Evolutionary conservation across 2,888 invertebrate species (phyloP).

Genomic region (Lysandra bellargus): DNA sequence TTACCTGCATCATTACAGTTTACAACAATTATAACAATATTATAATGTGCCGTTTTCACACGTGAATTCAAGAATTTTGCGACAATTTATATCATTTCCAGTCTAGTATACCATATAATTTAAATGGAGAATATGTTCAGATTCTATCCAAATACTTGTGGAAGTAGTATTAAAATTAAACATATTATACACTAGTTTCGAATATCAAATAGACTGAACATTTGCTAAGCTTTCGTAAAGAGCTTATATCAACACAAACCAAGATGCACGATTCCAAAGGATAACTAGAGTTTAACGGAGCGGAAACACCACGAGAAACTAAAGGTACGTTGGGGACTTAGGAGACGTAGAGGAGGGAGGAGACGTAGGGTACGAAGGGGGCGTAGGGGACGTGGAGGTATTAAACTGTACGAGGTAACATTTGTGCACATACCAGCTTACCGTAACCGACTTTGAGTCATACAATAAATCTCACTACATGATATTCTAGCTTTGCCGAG

Average conservation of each 20-base stretch:
- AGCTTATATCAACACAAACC: constrained; percentile 8
- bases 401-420: constrained; percentile 53
- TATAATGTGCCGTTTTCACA: background rate
- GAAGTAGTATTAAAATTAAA: background rate
- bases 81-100: background rate
- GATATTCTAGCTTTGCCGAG: background rate
- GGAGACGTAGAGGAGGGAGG: background rate
- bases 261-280: constrained; percentile 23
- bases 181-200: background rate
- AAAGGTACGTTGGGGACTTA: constrained; percentile 31
- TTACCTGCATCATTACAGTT: constrained; percentile 2
- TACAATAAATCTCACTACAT: constrained; percentile 43
- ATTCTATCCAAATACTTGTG: background rate
- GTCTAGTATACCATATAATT: background rate
- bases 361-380: constrained; percentile 4
- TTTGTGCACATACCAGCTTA: constrained; percentile 59
- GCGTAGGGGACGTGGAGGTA: constrained; percentile 29
- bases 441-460: constrained; percentile 62
- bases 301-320: constrained; percentile 36
- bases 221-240: background rate
- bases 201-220: background rate
- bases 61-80: background rate
- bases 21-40: background rate
- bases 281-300: constrained; percentile 28
- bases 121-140: background rate